Percentiles rank a stretch among this genome's conserved stretches.
Conservation (phyloP, 2,113 vertebrate genomes). For the Bettongia penicillata region DNA sequence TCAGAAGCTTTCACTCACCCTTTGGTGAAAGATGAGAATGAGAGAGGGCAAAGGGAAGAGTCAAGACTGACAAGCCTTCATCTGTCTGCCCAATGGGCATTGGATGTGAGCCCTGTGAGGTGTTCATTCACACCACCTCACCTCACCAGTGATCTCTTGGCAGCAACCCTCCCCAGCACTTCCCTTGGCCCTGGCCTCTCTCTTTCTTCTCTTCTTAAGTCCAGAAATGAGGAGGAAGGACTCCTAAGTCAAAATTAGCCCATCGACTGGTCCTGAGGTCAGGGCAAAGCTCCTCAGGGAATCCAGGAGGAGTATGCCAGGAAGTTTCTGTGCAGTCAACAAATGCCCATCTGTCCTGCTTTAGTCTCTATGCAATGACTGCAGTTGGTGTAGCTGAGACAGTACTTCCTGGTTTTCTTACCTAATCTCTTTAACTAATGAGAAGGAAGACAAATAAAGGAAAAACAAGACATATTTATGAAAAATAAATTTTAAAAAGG, state of each 20-base stretch:
- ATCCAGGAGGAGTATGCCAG: not conserved
- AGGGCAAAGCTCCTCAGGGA: no score
- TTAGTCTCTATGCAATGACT: not conserved
- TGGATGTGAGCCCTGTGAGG: not conserved
- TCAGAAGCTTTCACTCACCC: not conserved
- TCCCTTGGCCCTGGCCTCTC: not conserved
- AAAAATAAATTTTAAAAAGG: conserved; percentile 36
- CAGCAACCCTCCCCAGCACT: not conserved
- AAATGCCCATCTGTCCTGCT: not conserved
- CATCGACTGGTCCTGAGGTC: no score
- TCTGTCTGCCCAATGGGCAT: not conserved
- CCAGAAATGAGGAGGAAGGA: not conserved
- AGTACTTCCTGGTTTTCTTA: conserved; percentile 6
- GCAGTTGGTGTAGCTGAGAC: not conserved
- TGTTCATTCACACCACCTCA: not conserved
- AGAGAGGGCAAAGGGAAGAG: not conserved
- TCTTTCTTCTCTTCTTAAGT: not conserved
- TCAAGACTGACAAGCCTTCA: not conserved
- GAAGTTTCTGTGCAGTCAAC: not conserved
- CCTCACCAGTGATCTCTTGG: not conserved
- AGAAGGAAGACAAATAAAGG: conserved; percentile 4
- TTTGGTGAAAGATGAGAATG: no score
- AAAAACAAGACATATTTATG: not conserved
- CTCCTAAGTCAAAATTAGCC: not conserved
- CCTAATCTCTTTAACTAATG: not conserved